Base-by-base conservation (phyloP, 1,140 invertebrate species). In the Aphis craccivora region DNA sequence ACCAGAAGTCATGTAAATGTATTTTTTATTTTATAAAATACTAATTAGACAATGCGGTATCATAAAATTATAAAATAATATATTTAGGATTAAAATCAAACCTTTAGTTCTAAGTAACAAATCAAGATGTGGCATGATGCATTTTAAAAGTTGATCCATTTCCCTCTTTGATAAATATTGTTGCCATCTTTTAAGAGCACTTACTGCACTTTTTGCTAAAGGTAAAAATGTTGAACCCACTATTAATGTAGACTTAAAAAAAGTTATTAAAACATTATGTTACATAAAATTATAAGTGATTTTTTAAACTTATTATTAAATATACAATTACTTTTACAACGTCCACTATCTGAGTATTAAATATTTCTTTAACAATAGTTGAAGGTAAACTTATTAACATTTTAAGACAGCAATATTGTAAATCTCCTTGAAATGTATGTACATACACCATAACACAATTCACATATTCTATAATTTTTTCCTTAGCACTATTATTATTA, bases 71-170 rank as follows among this genome's bases (percentile, higher is more conserved):
- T 81, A 20, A 84, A 25, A 84, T 51, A n/a, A 53, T 53, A 35
- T n/a, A 88, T 88, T 89, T 35, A 35, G 14, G 14, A 67, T 67
- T 35, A 89, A 55, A 35, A 89, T 35, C 87, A 51, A 89, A 89
- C 87, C 87, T 89, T 55, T 89, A 22, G 87, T 89, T 40, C 87
- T 53, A 23, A 89, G 37, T 35, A 89, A 55, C 23, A 89, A 89
- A 89, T 89, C 87, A 89, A 89, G 45, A 53, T 89, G 53, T 35
- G 87, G 87, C 87, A 89, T 89, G n/a, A 48, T 35, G 4, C 20
- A 89, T 89, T 89, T 89, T 89, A 89, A 53, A 37, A 89, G 20
- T 89, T 48, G 87, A 53, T 89, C 87, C 45, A 89, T 89, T 89
- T 89, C 87, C 35, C 18, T 89, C 22, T 89, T 89, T n/a, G 87